Conservation (phyloP, 2,113 vertebrate species). For the Seriola dumerili region DNA sequence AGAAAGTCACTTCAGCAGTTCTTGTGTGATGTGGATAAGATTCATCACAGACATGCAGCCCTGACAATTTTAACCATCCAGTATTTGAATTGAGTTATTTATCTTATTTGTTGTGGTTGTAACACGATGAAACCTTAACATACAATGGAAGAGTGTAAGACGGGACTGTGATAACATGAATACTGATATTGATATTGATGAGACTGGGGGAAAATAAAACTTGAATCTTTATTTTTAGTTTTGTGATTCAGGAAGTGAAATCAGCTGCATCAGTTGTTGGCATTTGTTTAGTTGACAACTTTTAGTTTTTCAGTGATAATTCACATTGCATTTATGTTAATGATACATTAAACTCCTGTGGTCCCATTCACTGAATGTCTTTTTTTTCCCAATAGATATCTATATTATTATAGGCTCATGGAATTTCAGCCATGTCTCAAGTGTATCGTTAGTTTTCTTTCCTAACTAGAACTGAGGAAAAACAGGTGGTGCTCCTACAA, state of each 20-base stretch:
- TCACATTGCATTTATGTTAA: neutral
- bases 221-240: constrained; percentile 12
- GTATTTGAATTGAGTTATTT: constrained; percentile 22
- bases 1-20: neutral
- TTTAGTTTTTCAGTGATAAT: neutral
- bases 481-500: too few relatives aligned
- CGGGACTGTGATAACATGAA: neutral
- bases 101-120: neutral
- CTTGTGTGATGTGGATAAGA: too few relatives aligned
- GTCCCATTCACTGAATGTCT: neutral
- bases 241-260: neutral
- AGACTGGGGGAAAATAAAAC: neutral
- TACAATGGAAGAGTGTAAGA: neutral
- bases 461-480: neutral
- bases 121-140: neutral
- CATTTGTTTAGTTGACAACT: neutral
- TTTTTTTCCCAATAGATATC: neutral
- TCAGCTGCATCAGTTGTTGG: neutral
- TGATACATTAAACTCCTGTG: constrained; percentile 6
- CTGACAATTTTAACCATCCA: constrained; percentile 12
- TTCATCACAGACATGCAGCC: constrained; percentile 5
- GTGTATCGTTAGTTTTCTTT: constrained; percentile 1
- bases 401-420: neutral
- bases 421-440: neutral
- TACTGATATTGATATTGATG: neutral